phyloP scores from a whole-genome alignment of 2,888 invertebrate species.

The Capitulum mitella region DNA sequence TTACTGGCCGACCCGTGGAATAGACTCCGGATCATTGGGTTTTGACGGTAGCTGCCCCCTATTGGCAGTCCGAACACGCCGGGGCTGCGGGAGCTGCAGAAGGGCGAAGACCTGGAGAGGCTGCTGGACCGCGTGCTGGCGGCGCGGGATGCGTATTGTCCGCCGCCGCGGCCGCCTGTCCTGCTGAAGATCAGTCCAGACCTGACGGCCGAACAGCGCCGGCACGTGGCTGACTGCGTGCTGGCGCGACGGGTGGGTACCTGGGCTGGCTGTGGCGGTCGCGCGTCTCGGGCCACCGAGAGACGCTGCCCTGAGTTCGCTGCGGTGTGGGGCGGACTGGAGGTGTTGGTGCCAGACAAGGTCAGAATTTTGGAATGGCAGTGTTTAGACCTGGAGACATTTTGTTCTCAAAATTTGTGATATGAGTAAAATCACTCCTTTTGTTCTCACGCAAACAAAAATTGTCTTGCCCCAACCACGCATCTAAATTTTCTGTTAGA shows the following conservation, averaged over 20 bases:
- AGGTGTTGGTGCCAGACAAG: background rate
- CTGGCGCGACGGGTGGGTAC: conserved; percentile 41
- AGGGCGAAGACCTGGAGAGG: conserved; percentile 61
- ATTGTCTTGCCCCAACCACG: too few relatives aligned
- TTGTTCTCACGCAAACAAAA: too few relatives aligned
- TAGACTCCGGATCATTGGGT: too few relatives aligned
- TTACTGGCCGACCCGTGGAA: too few relatives aligned
- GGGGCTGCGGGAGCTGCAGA: conserved; percentile 75
- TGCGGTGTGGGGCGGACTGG: background rate
- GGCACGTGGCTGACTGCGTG: conserved; percentile 69
- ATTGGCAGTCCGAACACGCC: conserved; percentile 96
- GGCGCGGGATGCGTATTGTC: conserved; percentile 51
- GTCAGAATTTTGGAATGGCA: too few relatives aligned
- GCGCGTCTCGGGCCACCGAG: too few relatives aligned
- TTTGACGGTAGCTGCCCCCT: too few relatives aligned
- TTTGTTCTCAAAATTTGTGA: too few relatives aligned
- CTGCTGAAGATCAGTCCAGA: conserved; percentile 94
- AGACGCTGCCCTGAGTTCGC: background rate
- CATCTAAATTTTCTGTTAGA: too few relatives aligned
- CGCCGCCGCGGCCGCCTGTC: conserved; percentile 59
- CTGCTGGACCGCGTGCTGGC: conserved; percentile 59
- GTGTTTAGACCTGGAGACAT: too few relatives aligned
- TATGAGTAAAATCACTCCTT: too few relatives aligned
- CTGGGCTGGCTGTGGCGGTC: too few relatives aligned
- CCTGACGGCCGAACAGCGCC: conserved; percentile 62